These are phyloP conservation scores for Gorsachius magnificus DNA, from an alignment of 2,797 vertebrate species.

Conservation along the genomic window DNA sequence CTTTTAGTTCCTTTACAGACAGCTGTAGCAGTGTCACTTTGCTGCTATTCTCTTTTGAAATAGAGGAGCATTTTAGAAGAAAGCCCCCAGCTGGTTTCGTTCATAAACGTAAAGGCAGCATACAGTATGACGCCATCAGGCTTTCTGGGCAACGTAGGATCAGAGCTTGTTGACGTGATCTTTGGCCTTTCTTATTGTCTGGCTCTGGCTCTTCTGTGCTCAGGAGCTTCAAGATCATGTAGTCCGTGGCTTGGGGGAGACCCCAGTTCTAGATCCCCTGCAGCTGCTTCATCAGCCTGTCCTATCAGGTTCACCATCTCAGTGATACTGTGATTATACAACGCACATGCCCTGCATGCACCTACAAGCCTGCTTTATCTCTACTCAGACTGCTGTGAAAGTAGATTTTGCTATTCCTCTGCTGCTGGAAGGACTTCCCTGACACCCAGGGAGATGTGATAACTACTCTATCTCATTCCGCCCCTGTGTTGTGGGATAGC, in stretches of 20 bases:
- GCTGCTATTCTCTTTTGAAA: neutral
- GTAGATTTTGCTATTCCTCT: neutral
- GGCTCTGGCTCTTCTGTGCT: neutral
- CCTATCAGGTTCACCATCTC: slow-evolving; percentile 30
- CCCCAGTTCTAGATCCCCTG: neutral
- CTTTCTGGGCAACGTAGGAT: neutral
- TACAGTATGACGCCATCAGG: neutral
- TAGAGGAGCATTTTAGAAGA: neutral
- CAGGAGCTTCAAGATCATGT: neutral
- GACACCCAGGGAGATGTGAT: neutral
- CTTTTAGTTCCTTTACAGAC: neutral
- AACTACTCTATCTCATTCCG: neutral
- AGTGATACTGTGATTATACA: slow-evolving; percentile 9
- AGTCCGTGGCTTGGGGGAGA: neutral
- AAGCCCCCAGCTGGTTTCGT: neutral
- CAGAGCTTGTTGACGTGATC: neutral
- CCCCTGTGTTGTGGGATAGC: neutral
- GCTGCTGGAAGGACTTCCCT: slow-evolving; percentile 23
- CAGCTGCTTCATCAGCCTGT: neutral
- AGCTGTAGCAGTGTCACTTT: neutral
- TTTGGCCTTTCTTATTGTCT: neutral
- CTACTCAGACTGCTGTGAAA: neutral
- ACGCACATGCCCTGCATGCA: slow-evolving; percentile 10
- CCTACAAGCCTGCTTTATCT: slow-evolving; percentile 54
- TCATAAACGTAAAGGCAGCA: neutral